Base-by-base conservation (phyloP, 1,140 invertebrate genomes). In the Penaeus indicus region DNA sequence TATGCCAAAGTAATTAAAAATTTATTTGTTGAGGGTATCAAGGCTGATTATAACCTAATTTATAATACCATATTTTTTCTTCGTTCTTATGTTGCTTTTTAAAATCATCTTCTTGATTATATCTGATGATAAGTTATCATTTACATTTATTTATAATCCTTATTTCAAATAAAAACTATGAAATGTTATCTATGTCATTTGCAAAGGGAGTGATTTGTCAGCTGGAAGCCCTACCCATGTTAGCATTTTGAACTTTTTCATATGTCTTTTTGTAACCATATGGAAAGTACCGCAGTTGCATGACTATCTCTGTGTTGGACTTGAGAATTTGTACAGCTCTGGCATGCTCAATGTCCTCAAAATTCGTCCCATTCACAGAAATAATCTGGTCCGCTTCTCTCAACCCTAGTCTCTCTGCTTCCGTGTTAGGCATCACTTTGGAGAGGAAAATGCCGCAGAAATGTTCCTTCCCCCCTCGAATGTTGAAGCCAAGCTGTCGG, bases 311-410 rank as follows among this genome's bases (percentile, higher is more conserved):
- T 42, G 77, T 64, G 63, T 77, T 81, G 22, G 83, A 77, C 63
- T 89, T 89, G 11, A 89, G 64, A 19, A 89, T 81, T 27, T 86
- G 81, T 11, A 89, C 88, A 85, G 93, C 93, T 90, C 92, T 91
- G 61, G 91, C 89, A 91, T 93, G 93, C 72, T 92, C 92, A 83
- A 93, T 92, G 27, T 92, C 91, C 81, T 92, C 91, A 91, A 93
- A 93, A 79, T 92, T 91, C 27, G 90, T 89, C 19, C 92, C 91
- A 88, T 93, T 93, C 38, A 93, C 93, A 69, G 89, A 91, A 77
- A 93, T 80, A 77, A 93, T 93, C 91, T 93, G 93, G 89, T 93
- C 92, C 25, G 92, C 92, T 91, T 92, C 92, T 60, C 90, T 90
- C 61, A 93, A 80, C 22, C 93, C 93, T 25, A 93, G 90, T n/a